Evolutionary conservation across 1,140 invertebrate species (phyloP), one percentile per base, ranked within the genome.

Genomic region (Amyelois transitella): DNA sequence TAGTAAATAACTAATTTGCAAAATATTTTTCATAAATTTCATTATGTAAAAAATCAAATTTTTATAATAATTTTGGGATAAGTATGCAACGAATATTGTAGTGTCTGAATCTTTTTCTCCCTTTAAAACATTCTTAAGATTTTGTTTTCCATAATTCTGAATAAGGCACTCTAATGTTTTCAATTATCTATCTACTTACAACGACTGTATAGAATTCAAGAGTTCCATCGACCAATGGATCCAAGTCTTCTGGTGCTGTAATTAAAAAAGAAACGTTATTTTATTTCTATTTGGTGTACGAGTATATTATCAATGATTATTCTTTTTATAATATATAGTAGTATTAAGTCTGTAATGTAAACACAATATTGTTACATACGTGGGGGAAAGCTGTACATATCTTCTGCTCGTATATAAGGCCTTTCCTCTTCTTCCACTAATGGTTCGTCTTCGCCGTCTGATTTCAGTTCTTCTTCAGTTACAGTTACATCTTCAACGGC

Each of bases 131-230:
- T n/a, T n/a, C n/a, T n/a, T n/a, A n/a, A n/a, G n/a, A n/a, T n/a
- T n/a, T n/a, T n/a, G n/a, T n/a, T n/a, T n/a, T n/a, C n/a, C n/a
- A n/a, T n/a, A n/a, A n/a, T n/a, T n/a, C n/a, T n/a, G n/a, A n/a
- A n/a, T n/a, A n/a, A n/a, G n/a, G n/a, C n/a, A n/a, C n/a, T n/a
- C n/a, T n/a, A n/a, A n/a, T n/a, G n/a, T n/a, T n/a, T n/a, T n/a
- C n/a, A n/a, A n/a, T n/a, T n/a, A n/a, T n/a, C n/a, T n/a, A 50
- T 10, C 19, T 82, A 72, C 90, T 84, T 77, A 92, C 90, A 43
- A 87, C 86, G 0, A 91, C 79, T 14, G 84, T 87, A 54, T 89
- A 88, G 62, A 79, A 89, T 64, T 90, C 85, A 18, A 85, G 62
- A 25, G 88, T 89, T 18, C 89, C 89, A 61, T 90, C 88, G 8